Conservation (phyloP, 2,113 vertebrate genomes). For the Paraplagusia blochii region DNA sequence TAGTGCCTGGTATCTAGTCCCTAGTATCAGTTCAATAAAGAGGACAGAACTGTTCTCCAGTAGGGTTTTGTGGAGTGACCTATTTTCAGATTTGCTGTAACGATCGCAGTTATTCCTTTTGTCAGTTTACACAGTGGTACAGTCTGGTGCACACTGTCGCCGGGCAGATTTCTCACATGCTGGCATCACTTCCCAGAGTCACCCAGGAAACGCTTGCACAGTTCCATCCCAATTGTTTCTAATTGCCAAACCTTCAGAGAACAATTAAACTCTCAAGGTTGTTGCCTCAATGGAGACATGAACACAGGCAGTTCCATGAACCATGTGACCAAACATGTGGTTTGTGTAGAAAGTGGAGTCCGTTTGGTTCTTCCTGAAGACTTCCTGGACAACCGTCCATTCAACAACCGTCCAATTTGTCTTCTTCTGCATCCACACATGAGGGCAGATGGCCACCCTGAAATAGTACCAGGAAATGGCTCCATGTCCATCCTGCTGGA, state of each 20-base stretch:
- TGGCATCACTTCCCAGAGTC: conserved; percentile 9
- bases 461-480: conserved; percentile 58
- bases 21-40: too few relatives aligned
- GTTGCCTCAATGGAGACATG: not conserved
- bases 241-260: not conserved
- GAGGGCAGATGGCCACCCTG: conserved; percentile 55
- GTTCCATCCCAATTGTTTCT: not conserved
- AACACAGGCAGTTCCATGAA: too few relatives aligned
- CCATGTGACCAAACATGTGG: too few relatives aligned
- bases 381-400: conserved; percentile 7
- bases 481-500: conserved; percentile 55
- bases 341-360: too few relatives aligned
- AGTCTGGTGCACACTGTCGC: conserved; percentile 22
- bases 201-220: conserved; percentile 4
- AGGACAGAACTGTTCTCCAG: too few relatives aligned
- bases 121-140: conserved; percentile 26
- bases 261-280: not conserved
- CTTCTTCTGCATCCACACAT: conserved; percentile 24
- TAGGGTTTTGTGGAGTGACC: not conserved
- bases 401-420: conserved; percentile 2
- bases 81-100: not conserved
- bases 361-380: too few relatives aligned
- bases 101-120: not conserved
- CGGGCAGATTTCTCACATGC: conserved; percentile 36
- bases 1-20: too few relatives aligned